These are phyloP conservation scores for Drosophila parvula DNA, from an alignment of 1,140 invertebrate species.

Conservation along the genomic window DNA sequence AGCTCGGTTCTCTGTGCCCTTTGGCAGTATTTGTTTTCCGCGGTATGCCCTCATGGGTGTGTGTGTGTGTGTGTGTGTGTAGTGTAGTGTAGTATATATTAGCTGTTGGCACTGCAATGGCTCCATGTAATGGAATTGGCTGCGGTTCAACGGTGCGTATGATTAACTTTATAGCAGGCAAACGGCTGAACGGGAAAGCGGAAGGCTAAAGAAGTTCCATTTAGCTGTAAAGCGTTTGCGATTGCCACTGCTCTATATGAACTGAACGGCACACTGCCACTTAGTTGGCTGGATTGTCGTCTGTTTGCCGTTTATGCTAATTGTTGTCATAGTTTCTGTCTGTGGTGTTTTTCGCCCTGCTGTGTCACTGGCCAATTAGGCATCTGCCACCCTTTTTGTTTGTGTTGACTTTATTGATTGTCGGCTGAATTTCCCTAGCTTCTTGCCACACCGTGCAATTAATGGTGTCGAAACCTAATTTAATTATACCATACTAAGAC, in stretches of 20 bases:
- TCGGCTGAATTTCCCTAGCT: slow-evolving; percentile 14
- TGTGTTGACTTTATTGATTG: slow-evolving; percentile 53
- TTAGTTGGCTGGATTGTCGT: slow-evolving; percentile 4
- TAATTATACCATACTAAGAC: slow-evolving; percentile 22
- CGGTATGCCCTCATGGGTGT: neutral
- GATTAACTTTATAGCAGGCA: slow-evolving; percentile 46
- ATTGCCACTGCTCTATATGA: slow-evolving; percentile 7
- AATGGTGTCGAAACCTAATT: slow-evolving; percentile 32
- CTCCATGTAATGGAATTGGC: slow-evolving; percentile 49
- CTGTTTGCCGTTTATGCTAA: slow-evolving; percentile 39
- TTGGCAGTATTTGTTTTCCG: slow-evolving; percentile 26
- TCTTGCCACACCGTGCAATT: slow-evolving; percentile 22
- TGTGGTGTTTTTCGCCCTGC: neutral
- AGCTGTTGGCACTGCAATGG: slow-evolving; percentile 44
- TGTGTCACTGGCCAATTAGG: slow-evolving; percentile 38
- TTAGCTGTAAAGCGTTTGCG: slow-evolving; percentile 7
- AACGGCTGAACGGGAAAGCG: slow-evolving; percentile 15
- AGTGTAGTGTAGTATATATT: slow-evolving; percentile 5
- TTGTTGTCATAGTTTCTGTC: slow-evolving; percentile 37
- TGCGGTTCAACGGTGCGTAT: slow-evolving; percentile 61
- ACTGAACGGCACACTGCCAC: slow-evolving; percentile 7
- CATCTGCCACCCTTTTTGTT: slow-evolving; percentile 12
- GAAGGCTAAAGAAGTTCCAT: slow-evolving; percentile 29
- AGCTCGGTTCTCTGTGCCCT: neutral
- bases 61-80: neutral